These are phyloP conservation scores for Calameuta pallipes DNA, from an alignment of 2,888 invertebrate genomes.

Conservation along the genomic window DNA sequence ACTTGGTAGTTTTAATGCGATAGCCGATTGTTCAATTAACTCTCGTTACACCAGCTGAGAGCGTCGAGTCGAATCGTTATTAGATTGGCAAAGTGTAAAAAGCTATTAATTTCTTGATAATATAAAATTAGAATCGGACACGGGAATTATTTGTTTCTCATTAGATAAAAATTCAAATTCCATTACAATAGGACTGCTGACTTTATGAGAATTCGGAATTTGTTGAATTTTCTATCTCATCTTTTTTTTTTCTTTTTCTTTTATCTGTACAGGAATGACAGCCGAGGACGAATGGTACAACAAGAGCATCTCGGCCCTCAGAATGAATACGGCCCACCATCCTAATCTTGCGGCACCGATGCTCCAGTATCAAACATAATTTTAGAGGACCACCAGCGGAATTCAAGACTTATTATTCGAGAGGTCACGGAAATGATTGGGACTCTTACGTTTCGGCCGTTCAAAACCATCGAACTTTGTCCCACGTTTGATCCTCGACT, in stretches of 20 bases:
- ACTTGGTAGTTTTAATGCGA: slow-evolving; percentile 41
- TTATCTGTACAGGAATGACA: slow-evolving; percentile 79
- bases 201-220: neutral
- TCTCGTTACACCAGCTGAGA: slow-evolving; percentile 7
- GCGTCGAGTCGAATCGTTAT: neutral
- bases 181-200: neutral
- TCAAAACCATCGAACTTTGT: neutral
- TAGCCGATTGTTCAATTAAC: slow-evolving; percentile 39
- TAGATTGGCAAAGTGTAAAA: neutral
- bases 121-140: neutral
- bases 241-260: slow-evolving; percentile 25
- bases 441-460: slow-evolving; percentile 6
- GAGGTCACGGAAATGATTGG: neutral
- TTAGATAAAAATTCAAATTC: neutral
- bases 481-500: neutral
- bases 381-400: slow-evolving; percentile 48
- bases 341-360: slow-evolving; percentile 96
- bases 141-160: neutral
- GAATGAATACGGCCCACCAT: slow-evolving; percentile 97
- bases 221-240: slow-evolving; percentile 8
- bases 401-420: slow-evolving; percentile 16
- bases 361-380: slow-evolving; percentile 98
- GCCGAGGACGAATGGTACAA: slow-evolving; percentile 99
- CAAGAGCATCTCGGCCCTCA: slow-evolving; percentile 94
- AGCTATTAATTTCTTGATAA: neutral